Percentiles rank a stretch among this genome's conserved stretches.
phyloP scores from a whole-genome alignment of 1,140 invertebrate genomes.

The Artemia franciscana region DNA sequence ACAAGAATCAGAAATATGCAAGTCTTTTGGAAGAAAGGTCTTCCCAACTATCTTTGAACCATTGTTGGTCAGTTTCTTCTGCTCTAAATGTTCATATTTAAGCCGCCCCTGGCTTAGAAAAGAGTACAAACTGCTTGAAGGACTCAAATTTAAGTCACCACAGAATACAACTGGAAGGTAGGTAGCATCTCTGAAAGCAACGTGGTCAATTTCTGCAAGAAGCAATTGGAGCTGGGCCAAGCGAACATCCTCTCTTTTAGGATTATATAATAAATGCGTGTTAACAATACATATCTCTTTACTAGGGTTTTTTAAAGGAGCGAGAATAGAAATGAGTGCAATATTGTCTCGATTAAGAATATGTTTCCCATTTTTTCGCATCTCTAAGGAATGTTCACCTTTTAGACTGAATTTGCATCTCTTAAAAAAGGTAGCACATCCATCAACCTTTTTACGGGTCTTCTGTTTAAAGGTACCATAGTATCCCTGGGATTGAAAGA shows the following conservation, averaged over 20 bases:
- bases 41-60: constrained; percentile 11
- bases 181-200: constrained; percentile 30
- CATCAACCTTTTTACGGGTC: constrained; percentile 43
- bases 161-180: constrained; percentile 57
- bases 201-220: constrained; percentile 52
- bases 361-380: constrained; percentile 21
- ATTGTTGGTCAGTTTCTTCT: constrained; percentile 19
- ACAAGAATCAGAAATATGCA: constrained; percentile 37
- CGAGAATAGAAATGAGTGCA: constrained; percentile 49
- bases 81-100: constrained; percentile 24
- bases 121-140: constrained; percentile 40
- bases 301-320: constrained; percentile 10
- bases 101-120: constrained; percentile 41
- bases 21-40: constrained; percentile 25
- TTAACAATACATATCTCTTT: constrained; percentile 45
- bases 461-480: constrained; percentile 42
- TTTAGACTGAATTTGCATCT: constrained; percentile 32
- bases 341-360: constrained; percentile 67
- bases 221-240: constrained; percentile 58
- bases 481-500: constrained; percentile 26
- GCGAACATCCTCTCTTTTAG: constrained; percentile 57
- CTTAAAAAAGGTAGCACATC: constrained; percentile 62
- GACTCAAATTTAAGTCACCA: constrained; percentile 69
- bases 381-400: constrained; percentile 35
- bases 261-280: constrained; percentile 86